Base-by-base conservation (phyloP, 2,797 vertebrate species). In the Gouania willdenowi region DNA sequence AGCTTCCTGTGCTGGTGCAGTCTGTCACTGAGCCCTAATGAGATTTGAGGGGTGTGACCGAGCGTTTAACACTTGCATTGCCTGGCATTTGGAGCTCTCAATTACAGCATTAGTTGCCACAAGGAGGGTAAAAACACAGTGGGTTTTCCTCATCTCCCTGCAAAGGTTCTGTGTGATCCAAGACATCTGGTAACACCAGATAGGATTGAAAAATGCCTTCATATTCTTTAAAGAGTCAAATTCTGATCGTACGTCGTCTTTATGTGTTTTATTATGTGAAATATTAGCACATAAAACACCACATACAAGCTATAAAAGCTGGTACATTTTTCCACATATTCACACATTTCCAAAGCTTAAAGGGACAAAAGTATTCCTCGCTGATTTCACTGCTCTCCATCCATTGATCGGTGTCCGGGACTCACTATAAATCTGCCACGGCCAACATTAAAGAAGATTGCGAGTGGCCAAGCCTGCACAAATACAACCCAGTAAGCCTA, bases 381-480 rank as follows among this genome's bases (percentile, higher is more conserved):
- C 41, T 45, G 25, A 38, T 64, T 61, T n/a, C 2, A 21, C 42
- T 54, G 19, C 56, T 49, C 27, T 66, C 71, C 29, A 2, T 9
- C 41, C 76, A 88, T 87, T 79, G 83, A 89, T 89, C 60, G 40
- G 25, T 15, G 47, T 81, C 81, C 64, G 64, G 43, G 71, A 48
- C 12, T 53, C 22, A n/a, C 44, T 62, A 79, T 86, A 87, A 90
- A 89, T 88, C 70, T 75, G 64, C 56, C 46, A 45, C 47, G 21
- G 61, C 30, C 41, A 56, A 84, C 67, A 82, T 77, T 70, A 69
- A 82, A 79, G 71, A 64, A 87, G 82, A 86, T 81, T 87, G 66
- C 54, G 21, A 61, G 75, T 71, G 37, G 47, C 57, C 71, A 54
- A 53, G 40, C 4, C 53, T 74, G 53, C 71, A 72, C 71, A 79